Evolutionary conservation across 1,140 invertebrate species (phyloP).

Genomic region (Drosophila tropicalis): DNA sequence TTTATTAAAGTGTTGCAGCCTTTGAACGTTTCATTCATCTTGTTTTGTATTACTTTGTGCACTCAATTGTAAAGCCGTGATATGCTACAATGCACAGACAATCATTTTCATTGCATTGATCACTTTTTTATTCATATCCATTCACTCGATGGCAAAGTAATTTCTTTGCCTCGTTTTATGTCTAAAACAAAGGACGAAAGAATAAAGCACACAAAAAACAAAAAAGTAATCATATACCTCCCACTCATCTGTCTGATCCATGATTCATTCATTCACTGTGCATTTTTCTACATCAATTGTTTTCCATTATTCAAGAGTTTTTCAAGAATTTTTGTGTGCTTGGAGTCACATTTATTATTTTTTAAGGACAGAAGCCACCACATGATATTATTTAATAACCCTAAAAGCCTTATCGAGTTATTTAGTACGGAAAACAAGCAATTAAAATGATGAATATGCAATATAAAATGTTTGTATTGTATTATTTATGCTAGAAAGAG

Average conservation of each 20-base stretch:
- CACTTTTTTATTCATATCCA: slow-evolving; percentile 79
- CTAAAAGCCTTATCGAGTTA: slow-evolving; percentile 82
- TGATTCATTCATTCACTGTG: slow-evolving; percentile 21
- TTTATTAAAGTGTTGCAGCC: slow-evolving; percentile 62
- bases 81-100: slow-evolving; percentile 71
- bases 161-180: slow-evolving; percentile 75
- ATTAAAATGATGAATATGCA: slow-evolving; percentile 82
- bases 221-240: slow-evolving; percentile 74
- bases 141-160: slow-evolving; percentile 80
- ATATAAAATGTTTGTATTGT: slow-evolving; percentile 67
- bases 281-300: slow-evolving; percentile 60
- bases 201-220: slow-evolving; percentile 64
- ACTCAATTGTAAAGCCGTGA: slow-evolving; percentile 65
- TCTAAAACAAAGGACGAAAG: slow-evolving; percentile 20
- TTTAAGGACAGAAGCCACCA: slow-evolving; percentile 17
- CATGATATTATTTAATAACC: slow-evolving; percentile 55
- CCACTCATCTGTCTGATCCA: slow-evolving; percentile 5
- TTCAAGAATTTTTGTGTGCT: background rate
- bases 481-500: slow-evolving; percentile 28
- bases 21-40: slow-evolving; percentile 31
- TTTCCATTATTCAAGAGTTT: slow-evolving; percentile 21
- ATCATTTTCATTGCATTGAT: slow-evolving; percentile 81
- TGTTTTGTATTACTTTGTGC: slow-evolving; percentile 61
- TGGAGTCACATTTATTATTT: slow-evolving; percentile 24
- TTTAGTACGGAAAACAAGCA: slow-evolving; percentile 77